Percentiles rank a stretch among this genome's conserved stretches.
Conservation (phyloP, 2,888 invertebrate genomes). For the Emmelina monodactyla region DNA sequence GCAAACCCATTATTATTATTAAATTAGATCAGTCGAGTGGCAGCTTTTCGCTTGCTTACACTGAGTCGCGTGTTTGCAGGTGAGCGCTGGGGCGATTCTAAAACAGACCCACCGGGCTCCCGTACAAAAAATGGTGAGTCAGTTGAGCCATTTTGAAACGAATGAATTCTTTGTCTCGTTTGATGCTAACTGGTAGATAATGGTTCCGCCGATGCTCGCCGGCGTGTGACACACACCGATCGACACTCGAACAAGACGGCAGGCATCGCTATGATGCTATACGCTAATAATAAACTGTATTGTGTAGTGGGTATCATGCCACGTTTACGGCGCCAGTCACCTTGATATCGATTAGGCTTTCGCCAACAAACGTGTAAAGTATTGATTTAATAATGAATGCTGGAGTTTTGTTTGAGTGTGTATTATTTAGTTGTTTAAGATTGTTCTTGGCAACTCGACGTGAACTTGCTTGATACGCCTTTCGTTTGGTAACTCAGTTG, state of each 20-base stretch:
- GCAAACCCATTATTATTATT: too few relatives aligned
- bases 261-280: constrained; percentile 30
- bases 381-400: constrained; percentile 17
- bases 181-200: too few relatives aligned
- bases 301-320: constrained; percentile 27
- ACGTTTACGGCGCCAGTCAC: constrained; percentile 37
- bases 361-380: constrained; percentile 18
- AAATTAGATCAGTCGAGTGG: too few relatives aligned
- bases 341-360: constrained; percentile 43
- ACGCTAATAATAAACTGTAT: constrained; percentile 43
- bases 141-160: constrained; percentile 14
- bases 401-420: constrained; percentile 2
- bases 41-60: too few relatives aligned
- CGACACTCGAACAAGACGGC: background rate
- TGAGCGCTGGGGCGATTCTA: constrained; percentile 59
- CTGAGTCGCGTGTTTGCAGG: constrained; percentile 59
- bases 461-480: background rate
- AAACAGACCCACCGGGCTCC: constrained; percentile 56
- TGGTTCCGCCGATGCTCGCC: too few relatives aligned
- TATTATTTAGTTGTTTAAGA: background rate
- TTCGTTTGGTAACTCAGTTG: too few relatives aligned
- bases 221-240: background rate
- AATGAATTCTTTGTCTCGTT: too few relatives aligned
- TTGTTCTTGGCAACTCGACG: background rate
- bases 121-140: constrained; percentile 58